Percentiles rank a stretch among this genome's conserved stretches.
These are phyloP conservation scores for Pandemis cinnamomeana DNA, from an alignment of 2,888 invertebrate species.

Conservation along the genomic window DNA sequence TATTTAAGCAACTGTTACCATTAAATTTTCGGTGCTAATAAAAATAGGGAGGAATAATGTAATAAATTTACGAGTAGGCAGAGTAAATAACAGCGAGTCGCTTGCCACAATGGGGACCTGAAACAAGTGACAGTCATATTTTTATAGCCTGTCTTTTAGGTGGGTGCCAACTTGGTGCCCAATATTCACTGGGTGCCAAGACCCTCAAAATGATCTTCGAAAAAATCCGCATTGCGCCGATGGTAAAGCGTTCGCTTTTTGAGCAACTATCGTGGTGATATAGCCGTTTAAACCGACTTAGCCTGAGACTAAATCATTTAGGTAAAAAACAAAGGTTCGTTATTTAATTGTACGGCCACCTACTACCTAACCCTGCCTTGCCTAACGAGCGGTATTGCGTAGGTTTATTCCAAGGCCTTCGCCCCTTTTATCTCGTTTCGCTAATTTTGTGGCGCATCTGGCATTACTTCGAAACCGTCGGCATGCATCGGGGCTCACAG, in stretches of 20 bases:
- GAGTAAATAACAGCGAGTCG: too few species aligned
- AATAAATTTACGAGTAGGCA: too few species aligned
- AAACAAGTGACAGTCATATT: background rate
- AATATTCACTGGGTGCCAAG: too few species aligned
- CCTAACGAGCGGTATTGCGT: background rate
- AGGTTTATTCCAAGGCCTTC: slow-evolving; percentile 34
- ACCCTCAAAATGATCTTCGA: background rate
- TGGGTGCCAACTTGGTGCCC: too few species aligned
- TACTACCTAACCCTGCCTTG: background rate
- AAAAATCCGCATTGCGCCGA: background rate
- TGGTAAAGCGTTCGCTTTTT: background rate
- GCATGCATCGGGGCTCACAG: slow-evolving; percentile 50
- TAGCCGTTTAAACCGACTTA: background rate
- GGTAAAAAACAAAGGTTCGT: background rate
- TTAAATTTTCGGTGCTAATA: too few species aligned
- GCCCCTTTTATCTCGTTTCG: slow-evolving; percentile 63
- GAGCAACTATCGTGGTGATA: background rate
- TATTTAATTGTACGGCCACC: background rate
- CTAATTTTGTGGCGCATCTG: slow-evolving; percentile 63
- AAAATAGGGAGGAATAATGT: background rate
- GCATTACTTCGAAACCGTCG: slow-evolving; percentile 45
- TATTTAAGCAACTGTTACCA: too few species aligned
- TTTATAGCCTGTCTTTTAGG: background rate
- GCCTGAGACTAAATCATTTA: background rate
- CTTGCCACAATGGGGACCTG: background rate